Base-by-base conservation (phyloP, 1,140 invertebrate species). In the Drosophila saltans region DNA sequence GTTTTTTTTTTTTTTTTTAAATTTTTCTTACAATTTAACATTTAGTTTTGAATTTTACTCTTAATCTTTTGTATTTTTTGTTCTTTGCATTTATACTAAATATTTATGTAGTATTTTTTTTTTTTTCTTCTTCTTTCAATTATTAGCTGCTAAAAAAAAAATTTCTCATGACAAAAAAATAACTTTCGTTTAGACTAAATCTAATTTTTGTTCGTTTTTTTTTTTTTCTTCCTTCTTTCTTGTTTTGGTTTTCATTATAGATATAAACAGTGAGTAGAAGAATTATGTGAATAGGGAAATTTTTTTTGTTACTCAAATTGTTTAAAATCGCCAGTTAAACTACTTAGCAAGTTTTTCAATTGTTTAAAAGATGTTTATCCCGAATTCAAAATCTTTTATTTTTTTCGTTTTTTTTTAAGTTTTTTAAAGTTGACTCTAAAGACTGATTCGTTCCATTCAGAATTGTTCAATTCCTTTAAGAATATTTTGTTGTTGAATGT, bases 11-110 rank as follows among this genome's bases (percentile, higher is more conserved):
- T 43, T 3, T 43, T 52, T 26, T 7, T 26, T 52, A 26, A 3
- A 8, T 10, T 52, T 52, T 52, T 3, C 24, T 26, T 52, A 52
- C 21, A 52, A 21, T 52, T 75, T 75, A 63, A 82, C 69, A 67
- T 74, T 78, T 75, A 43, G 41, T 82, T 85, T 81, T 71, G 75
- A 82, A 30, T 86, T 73, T 61, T 59, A 36, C 63, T 41, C 39
- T 43, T 62, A 66, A 30, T 21, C 16, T 21, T 65, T 62, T 59
- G 58, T 52, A 33, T 45, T 59, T 41, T 70, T 33, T 41, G 36
- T 68, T 52, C 48, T 33, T 62, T 71, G 66, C 6, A 8, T 24
- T 48, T 48, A 48, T 48, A 48, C 30, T 24, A 59, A 58, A 21
- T 60, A 67, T 26, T 65, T 56, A 65, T 48, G n/a, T 48, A 21